Evolutionary conservation across 2,888 invertebrate species (phyloP).

Genomic region (Camponotus fellah): DNA sequence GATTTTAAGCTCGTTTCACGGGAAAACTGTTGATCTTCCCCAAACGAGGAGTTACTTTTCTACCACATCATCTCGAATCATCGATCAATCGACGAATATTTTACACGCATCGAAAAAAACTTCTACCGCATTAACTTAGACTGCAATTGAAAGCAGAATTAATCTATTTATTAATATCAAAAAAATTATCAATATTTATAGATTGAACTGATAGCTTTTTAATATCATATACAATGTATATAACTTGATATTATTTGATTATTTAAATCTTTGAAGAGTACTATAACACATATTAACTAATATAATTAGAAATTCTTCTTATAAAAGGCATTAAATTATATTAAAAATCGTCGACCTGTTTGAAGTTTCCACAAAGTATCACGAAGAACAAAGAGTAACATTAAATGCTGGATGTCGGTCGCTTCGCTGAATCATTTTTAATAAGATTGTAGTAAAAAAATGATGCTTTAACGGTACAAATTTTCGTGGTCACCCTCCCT

Average conservation of each 20-base stretch:
- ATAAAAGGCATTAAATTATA: not conserved
- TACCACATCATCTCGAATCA: constrained; percentile 3
- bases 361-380: constrained; percentile 24
- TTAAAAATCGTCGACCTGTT: not conserved
- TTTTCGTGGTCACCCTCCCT: constrained; percentile 45
- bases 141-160: not conserved
- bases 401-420: constrained; percentile 59
- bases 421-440: constrained; percentile 70
- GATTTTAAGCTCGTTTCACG: constrained; percentile 81
- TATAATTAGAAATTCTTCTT: not conserved
- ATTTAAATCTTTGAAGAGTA: not conserved
- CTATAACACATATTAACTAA: not conserved
- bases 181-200: not conserved
- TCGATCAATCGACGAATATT: not conserved
- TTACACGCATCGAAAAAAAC: not conserved
- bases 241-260: not conserved
- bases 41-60: constrained; percentile 68
- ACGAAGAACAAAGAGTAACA: constrained; percentile 31
- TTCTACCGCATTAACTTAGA: not conserved
- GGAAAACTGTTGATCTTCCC: constrained; percentile 83
- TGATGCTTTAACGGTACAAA: constrained; percentile 35
- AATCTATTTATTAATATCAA: constrained; percentile 14
- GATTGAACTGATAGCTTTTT: not conserved
- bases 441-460: constrained; percentile 55
- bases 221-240: not conserved